phyloP scores from a whole-genome alignment of 2,797 vertebrate genomes.

The Astyanax mexicanus region DNA sequence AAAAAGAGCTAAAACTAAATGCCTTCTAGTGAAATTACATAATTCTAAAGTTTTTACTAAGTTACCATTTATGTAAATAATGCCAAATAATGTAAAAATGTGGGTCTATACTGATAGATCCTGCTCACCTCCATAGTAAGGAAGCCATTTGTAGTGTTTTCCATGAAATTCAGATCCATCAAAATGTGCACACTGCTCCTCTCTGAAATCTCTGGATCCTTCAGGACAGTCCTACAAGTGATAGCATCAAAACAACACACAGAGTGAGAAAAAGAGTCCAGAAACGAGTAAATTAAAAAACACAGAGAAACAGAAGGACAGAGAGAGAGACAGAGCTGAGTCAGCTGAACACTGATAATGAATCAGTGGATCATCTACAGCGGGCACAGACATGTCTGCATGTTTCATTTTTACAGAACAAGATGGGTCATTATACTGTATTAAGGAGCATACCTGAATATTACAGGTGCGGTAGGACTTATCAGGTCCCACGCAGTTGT shows the following conservation, averaged over 20 bases:
- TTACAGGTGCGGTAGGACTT: constrained; percentile 88
- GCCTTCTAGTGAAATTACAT: too few relatives aligned
- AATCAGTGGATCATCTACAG: neutral
- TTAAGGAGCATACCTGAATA: constrained; percentile 81
- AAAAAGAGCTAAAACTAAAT: too few relatives aligned
- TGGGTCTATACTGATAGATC: too few relatives aligned
- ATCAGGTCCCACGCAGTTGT: constrained; percentile 88
- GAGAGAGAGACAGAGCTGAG: neutral
- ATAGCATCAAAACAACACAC: constrained; percentile 2
- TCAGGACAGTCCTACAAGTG: constrained; percentile 86
- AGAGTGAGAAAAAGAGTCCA: constrained; percentile 4
- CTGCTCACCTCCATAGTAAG: constrained; percentile 92
- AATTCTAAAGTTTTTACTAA: too few relatives aligned
- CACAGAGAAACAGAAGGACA: neutral
- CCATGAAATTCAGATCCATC: constrained; percentile 90
- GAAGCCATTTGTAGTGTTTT: constrained; percentile 90
- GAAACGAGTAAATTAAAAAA: neutral
- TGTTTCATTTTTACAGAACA: constrained; percentile 13
- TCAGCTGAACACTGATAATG: neutral
- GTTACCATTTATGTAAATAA: too few relatives aligned
- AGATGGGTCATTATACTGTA: neutral
- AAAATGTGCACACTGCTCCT: constrained; percentile 91
- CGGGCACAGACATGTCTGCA: constrained; percentile 26
- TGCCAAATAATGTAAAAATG: too few relatives aligned
- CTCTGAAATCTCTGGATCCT: constrained; percentile 88